Evolutionary conservation across 1,140 invertebrate genomes (phyloP).

Genomic region (Bursaphelenchus mucronatus): DNA sequence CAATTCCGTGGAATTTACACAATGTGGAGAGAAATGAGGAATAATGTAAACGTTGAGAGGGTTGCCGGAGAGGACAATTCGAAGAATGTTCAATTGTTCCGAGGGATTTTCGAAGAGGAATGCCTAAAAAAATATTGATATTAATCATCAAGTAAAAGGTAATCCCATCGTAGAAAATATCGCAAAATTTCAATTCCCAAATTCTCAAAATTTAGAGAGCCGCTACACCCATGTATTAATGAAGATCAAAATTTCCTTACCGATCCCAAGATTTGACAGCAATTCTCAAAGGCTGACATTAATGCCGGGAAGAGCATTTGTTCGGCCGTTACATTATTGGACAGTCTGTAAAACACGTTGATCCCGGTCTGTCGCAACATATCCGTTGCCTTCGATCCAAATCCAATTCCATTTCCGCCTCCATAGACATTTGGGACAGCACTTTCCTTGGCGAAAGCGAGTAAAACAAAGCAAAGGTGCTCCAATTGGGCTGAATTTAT

Average conservation of each 20-base stretch:
- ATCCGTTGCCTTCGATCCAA: neutral
- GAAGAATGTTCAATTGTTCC: slow-evolving; percentile 35
- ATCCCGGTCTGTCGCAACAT: slow-evolving; percentile 21
- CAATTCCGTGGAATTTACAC: slow-evolving; percentile 21
- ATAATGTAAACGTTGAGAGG: slow-evolving; percentile 33
- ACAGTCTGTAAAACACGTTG: slow-evolving; percentile 34
- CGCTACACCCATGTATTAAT: neutral
- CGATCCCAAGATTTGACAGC: slow-evolving; percentile 27
- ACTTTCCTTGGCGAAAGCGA: slow-evolving; percentile 4
- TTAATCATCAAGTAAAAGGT: neutral
- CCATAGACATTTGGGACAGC: slow-evolving; percentile 4
- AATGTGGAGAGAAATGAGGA: slow-evolving; percentile 39
- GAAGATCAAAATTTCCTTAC: neutral
- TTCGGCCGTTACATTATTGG: slow-evolving; percentile 22
- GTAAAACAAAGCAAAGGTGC: slow-evolving; percentile 31
- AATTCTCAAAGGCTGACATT: slow-evolving; percentile 23
- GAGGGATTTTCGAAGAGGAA: slow-evolving; percentile 30
- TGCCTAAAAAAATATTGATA: slow-evolving; percentile 13
- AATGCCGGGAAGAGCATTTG: slow-evolving; percentile 32
- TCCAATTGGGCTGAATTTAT: slow-evolving; percentile 37
- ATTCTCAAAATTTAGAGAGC: too few relatives aligned
- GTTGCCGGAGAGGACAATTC: slow-evolving; percentile 33
- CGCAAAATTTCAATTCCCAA: too few relatives aligned
- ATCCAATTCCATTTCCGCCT: neutral
- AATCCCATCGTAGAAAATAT: too few relatives aligned